A percentile compares a stretch with the other conserved stretches of the same genome.
phyloP scores from a whole-genome alignment of 2,888 invertebrate genomes.

The Cheilosia scutellata region DNA sequence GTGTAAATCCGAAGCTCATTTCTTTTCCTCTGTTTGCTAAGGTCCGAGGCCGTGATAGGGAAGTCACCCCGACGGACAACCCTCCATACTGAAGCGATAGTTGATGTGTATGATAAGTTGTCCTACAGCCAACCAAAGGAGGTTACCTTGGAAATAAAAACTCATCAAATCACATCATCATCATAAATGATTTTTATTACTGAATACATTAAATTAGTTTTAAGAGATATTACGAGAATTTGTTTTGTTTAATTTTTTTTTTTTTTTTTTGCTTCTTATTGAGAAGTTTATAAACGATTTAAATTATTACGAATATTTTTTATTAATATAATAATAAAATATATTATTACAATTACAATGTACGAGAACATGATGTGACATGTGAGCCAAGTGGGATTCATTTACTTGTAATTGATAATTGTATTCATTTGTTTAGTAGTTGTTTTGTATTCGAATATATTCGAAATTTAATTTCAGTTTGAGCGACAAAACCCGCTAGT shows the following conservation, averaged over 20 bases:
- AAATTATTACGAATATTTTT: conserved; percentile 64
- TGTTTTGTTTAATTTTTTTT: conserved; percentile 12
- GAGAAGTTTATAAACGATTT: conserved; percentile 60
- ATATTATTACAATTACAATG: conserved; percentile 59
- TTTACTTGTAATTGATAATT: conserved; percentile 19
- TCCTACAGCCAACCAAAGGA: too few species aligned
- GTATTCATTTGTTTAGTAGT: conserved; percentile 23
- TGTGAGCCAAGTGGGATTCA: conserved; percentile 23
- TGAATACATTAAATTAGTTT: conserved; percentile 62
- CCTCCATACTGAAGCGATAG: too few species aligned
- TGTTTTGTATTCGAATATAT: conserved; percentile 31
- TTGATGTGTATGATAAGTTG: too few species aligned
- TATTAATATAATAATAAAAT: conserved; percentile 66
- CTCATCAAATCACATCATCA: conserved; percentile 12
- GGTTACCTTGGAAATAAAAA: background rate
- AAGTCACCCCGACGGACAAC: too few species aligned
- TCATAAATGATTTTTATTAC: conserved; percentile 63
- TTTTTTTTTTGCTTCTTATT: conserved; percentile 57
- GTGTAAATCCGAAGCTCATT: too few species aligned
- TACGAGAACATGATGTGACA: conserved; percentile 49
- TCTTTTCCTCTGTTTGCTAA: too few species aligned
- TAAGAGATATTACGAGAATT: conserved; percentile 60
- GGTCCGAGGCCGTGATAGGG: too few species aligned
- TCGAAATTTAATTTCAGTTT: conserved; percentile 23
- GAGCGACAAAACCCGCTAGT: background rate